Conservation (phyloP, 1,140 invertebrate genomes). For the Drosophila yakuba region DNA sequence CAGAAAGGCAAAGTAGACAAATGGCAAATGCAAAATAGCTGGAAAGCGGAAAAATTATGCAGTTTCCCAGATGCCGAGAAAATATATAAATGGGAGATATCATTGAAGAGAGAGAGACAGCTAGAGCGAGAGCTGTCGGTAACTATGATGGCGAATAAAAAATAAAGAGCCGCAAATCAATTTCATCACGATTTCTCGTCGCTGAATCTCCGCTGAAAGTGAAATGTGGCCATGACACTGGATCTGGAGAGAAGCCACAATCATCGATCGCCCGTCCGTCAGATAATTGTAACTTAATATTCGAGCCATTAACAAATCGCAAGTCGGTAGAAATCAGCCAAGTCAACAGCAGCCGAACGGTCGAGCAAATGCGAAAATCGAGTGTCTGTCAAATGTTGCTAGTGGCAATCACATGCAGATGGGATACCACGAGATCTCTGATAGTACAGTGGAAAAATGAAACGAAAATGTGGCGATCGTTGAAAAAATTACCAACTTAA, state of each 20-base stretch:
- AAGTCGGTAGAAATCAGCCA: slow-evolving; percentile 66
- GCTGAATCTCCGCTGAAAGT: slow-evolving; percentile 72
- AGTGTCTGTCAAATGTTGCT: slow-evolving; percentile 39
- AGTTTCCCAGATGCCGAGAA: slow-evolving; percentile 26
- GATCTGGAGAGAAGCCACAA: slow-evolving; percentile 19
- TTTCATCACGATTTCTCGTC: slow-evolving; percentile 81
- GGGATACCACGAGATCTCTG: slow-evolving; percentile 12
- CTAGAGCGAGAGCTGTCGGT: slow-evolving; percentile 49
- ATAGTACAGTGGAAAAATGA: neutral
- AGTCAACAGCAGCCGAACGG: slow-evolving; percentile 28
- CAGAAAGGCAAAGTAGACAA: slow-evolving; percentile 40
- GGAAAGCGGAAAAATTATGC: slow-evolving; percentile 78
- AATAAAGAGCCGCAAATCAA: slow-evolving; percentile 77
- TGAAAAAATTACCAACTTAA: neutral
- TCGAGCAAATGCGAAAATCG: slow-evolving; percentile 13
- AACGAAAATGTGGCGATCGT: neutral
- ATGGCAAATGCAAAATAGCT: slow-evolving; percentile 78
- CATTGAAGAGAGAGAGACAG: neutral
- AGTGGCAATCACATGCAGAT: slow-evolving; percentile 24
- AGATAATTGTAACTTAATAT: slow-evolving; percentile 78
- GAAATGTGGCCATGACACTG: slow-evolving; percentile 79
- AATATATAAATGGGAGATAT: neutral
- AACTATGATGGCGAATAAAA: slow-evolving; percentile 67
- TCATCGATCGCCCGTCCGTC: slow-evolving; percentile 45
- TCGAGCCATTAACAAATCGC: slow-evolving; percentile 72